phyloP scores from a whole-genome alignment of 2,888 invertebrate genomes.

The Drosophila bunnanda region DNA sequence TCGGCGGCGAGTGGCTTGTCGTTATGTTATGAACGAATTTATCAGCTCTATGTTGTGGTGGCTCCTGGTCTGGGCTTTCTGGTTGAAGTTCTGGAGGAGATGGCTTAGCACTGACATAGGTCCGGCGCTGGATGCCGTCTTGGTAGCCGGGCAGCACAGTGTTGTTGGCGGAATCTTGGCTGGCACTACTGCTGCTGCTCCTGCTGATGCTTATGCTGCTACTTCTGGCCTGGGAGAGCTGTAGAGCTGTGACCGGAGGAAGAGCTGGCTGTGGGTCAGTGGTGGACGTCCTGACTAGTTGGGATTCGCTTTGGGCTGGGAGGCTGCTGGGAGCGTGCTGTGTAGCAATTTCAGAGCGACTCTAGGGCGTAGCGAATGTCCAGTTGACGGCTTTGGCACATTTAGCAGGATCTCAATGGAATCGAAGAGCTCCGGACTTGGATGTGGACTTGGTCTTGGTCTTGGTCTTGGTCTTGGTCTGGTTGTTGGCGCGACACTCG shows the following conservation, averaged over 20 bases:
- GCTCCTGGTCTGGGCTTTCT: slow-evolving; percentile 79
- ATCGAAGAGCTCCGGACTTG: slow-evolving; percentile 28
- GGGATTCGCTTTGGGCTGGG: background rate
- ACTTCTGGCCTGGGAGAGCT: slow-evolving; percentile 13
- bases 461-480: slow-evolving; percentile 31
- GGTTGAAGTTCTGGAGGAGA: slow-evolving; percentile 82
- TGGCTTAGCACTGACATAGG: slow-evolving; percentile 84
- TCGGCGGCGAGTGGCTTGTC: slow-evolving; percentile 59
- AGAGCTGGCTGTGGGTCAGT: slow-evolving; percentile 11
- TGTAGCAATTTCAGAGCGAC: slow-evolving; percentile 25
- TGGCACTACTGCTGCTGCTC: background rate
- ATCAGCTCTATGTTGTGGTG: slow-evolving; percentile 81
- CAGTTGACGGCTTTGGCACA: slow-evolving; percentile 59
- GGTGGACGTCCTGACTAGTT: slow-evolving; percentile 25
- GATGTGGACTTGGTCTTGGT: slow-evolving; percentile 16
- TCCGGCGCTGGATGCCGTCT: slow-evolving; percentile 82
- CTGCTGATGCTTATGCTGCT: slow-evolving; percentile 41
- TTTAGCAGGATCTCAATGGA: slow-evolving; percentile 34
- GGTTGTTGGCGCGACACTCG: slow-evolving; percentile 64
- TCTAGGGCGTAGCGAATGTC: slow-evolving; percentile 54
- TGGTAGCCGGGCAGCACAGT: slow-evolving; percentile 78
- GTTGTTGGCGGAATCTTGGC: slow-evolving; percentile 81
- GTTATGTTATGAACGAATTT: slow-evolving; percentile 85
- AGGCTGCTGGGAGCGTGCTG: background rate
- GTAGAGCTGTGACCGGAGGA: slow-evolving; percentile 11